Evolutionary conservation across 2,888 invertebrate genomes (phyloP).

Genomic region (Nebria brevicollis): DNA sequence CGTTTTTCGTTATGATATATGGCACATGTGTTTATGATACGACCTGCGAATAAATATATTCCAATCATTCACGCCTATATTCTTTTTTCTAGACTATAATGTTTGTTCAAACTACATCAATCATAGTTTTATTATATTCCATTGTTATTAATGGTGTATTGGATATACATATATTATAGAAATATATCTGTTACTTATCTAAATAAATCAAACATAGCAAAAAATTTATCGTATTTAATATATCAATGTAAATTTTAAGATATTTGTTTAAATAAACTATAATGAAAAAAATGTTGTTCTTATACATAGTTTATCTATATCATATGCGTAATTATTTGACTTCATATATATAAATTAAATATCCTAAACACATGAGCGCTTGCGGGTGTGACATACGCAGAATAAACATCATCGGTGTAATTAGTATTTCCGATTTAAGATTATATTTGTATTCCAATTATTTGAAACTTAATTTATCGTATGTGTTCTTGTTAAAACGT

Average conservation of each 20-base stretch:
- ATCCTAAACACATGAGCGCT: too few species aligned
- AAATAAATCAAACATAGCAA: not conserved
- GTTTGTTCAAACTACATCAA: conserved; percentile 1
- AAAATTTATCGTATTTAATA: not conserved
- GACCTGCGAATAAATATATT: conserved; percentile 1
- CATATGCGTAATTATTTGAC: too few species aligned
- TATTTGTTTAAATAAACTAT: not conserved
- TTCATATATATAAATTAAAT: too few species aligned
- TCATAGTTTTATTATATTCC: not conserved
- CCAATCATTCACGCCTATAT: not conserved
- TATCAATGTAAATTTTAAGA: not conserved
- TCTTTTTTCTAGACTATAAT: not conserved
- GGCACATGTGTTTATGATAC: not conserved
- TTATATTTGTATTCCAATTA: too few species aligned
- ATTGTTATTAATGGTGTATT: not conserved
- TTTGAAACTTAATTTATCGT: too few species aligned
- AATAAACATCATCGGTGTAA: too few species aligned
- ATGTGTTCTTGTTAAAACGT: too few species aligned
- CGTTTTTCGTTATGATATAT: not conserved
- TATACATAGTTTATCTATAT: too few species aligned
- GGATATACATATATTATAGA: not conserved
- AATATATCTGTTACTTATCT: not conserved
- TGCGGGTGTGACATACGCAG: too few species aligned
- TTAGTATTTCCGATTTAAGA: too few species aligned
- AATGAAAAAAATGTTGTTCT: not conserved